These are phyloP conservation scores for Hippocampus abdominalis DNA, from an alignment of 2,113 vertebrate genomes.

Conservation along the genomic window DNA sequence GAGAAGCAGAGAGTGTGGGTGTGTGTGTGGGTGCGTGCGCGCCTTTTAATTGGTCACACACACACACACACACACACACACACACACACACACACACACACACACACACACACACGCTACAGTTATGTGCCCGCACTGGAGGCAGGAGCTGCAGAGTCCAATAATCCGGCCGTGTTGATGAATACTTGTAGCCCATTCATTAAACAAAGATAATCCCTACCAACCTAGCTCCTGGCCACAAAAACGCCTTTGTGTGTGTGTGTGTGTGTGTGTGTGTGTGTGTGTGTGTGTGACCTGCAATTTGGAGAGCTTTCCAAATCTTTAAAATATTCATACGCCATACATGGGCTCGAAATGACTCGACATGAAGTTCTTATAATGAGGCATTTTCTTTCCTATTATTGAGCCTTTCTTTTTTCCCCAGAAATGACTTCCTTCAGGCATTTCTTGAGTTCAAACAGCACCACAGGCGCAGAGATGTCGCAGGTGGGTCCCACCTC, in stretches of 20 bases:
- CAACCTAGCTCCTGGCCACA: constrained; percentile 77
- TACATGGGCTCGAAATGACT: not conserved
- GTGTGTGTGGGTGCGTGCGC: not conserved
- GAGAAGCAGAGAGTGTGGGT: constrained; percentile 67
- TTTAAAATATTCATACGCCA: constrained; percentile 69
- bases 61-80: constrained; percentile 50
- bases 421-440: not conserved
- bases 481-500: too few relatives aligned
- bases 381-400: not conserved
- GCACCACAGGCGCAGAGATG: too few relatives aligned
- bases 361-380: not conserved
- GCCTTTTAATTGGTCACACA: constrained; percentile 85
- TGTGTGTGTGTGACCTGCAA: constrained; percentile 18
- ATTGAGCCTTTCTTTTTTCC: not conserved
- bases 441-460: too few relatives aligned
- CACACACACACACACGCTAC: constrained; percentile 25
- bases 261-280: constrained; percentile 21
- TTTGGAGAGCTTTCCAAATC: constrained; percentile 66
- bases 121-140: constrained; percentile 42
- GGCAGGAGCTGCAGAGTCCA: constrained; percentile 46
- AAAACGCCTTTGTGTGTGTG: constrained; percentile 42
- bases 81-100: constrained; percentile 51
- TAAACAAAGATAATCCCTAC: constrained; percentile 81
- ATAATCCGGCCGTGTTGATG: constrained; percentile 66
- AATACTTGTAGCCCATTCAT: constrained; percentile 77